A percentile compares a stretch with the other conserved stretches of the same genome.
Evolutionary conservation across 2,113 vertebrate species (phyloP).

Genomic region (Talpa occidentalis): DNA sequence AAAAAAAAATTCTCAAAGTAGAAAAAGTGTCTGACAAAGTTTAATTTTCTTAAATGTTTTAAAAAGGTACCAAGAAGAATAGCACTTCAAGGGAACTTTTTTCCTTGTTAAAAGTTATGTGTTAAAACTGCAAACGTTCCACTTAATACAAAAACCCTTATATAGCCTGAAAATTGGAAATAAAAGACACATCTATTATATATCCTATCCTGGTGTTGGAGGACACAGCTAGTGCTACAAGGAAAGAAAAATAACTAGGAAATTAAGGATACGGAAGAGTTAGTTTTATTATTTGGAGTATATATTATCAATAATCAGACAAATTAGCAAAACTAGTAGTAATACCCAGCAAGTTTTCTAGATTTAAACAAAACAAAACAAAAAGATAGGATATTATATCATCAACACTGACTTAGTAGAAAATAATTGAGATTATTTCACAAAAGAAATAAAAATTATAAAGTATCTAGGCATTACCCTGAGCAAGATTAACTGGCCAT

Average conservation of each 20-base stretch:
- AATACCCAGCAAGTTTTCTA: not conserved
- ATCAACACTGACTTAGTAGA: not conserved
- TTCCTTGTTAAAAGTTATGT: not conserved
- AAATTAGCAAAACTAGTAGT: not conserved
- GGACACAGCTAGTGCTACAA: not conserved
- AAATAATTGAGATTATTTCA: not conserved
- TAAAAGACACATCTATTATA: not conserved
- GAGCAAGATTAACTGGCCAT: not conserved
- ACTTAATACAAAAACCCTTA: not conserved
- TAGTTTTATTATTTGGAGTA: not conserved
- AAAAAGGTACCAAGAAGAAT: not conserved
- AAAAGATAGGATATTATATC: not conserved
- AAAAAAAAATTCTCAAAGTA: not conserved
- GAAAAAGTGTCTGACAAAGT: not conserved
- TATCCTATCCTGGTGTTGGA: not conserved
- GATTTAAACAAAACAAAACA: not conserved
- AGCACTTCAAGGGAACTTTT: not conserved
- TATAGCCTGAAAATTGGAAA: not conserved
- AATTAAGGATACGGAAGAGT: not conserved
- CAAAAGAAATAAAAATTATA: not conserved
- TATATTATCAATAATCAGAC: not conserved
- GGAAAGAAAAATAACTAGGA: not conserved
- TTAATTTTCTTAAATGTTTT: not conserved
- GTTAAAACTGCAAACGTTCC: not conserved
- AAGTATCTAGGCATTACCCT: not conserved